Conservation (phyloP, 1,140 invertebrate genomes). For the Heliconius congener region DNA sequence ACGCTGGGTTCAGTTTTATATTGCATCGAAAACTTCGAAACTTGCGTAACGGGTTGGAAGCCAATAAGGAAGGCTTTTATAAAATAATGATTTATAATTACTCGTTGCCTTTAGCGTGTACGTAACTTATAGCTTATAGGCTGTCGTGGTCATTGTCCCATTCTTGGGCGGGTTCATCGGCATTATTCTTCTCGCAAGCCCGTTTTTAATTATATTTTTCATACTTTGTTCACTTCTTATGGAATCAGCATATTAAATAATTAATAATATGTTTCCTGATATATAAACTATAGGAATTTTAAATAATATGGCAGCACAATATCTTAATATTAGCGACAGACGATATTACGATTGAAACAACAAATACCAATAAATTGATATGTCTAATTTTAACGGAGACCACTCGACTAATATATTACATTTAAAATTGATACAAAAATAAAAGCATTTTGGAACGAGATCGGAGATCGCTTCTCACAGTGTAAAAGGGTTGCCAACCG, state of each 20-base stretch:
- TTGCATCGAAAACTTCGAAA: slow-evolving; percentile 38
- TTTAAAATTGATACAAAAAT: slow-evolving; percentile 63
- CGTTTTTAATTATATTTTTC: neutral
- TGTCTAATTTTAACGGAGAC: slow-evolving; percentile 45
- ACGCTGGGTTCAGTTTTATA: slow-evolving; percentile 56
- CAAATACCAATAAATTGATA: neutral
- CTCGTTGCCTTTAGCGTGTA: slow-evolving; percentile 20
- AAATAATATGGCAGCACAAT: neutral
- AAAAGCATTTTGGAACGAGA: slow-evolving; percentile 56
- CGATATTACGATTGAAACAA: neutral
- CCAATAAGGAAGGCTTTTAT: slow-evolving; percentile 45
- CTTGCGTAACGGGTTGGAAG: slow-evolving; percentile 48
- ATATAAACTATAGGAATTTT: neutral
- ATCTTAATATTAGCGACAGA: neutral
- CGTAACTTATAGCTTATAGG: slow-evolving; percentile 23
- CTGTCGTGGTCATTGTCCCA: slow-evolving; percentile 19
- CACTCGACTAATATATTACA: slow-evolving; percentile 58
- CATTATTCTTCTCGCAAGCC: neutral
- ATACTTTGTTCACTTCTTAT: neutral
- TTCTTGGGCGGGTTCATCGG: slow-evolving; percentile 9
- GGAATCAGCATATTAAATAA: neutral
- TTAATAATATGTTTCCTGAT: neutral
- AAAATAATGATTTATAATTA: slow-evolving; percentile 43
- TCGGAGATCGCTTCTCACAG: slow-evolving; percentile 61
- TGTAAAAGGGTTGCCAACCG: slow-evolving; percentile 70